Evolutionary conservation across 2,888 invertebrate species (phyloP).

Genomic region (Eupithecia vulgata): DNA sequence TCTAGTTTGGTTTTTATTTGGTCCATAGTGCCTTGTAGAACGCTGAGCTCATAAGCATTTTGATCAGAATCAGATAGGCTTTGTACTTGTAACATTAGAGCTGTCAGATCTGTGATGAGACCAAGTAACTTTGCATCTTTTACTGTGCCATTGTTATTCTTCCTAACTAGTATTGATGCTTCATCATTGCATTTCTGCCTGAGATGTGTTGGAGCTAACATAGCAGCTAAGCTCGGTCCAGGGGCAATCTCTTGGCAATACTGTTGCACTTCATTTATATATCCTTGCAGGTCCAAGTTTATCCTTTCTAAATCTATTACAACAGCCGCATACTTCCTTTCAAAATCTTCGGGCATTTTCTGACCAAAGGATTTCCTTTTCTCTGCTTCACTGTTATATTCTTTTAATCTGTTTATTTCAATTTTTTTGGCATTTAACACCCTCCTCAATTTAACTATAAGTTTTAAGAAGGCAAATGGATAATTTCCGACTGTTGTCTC

Average conservation of each 20-base stretch:
- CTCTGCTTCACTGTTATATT: slow-evolving; percentile 96
- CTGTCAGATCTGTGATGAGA: slow-evolving; percentile 94
- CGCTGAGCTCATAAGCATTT: slow-evolving; percentile 95
- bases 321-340: slow-evolving; percentile 93
- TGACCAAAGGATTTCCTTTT: slow-evolving; percentile 92
- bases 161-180: slow-evolving; percentile 91
- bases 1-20: slow-evolving; percentile 92
- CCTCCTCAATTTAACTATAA: slow-evolving; percentile 94
- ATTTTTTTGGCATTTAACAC: slow-evolving; percentile 92
- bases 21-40: slow-evolving; percentile 95
- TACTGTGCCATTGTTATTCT: slow-evolving; percentile 86
- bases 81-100: slow-evolving; percentile 94
- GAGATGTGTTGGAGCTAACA: slow-evolving; percentile 94
- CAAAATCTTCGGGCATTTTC: slow-evolving; percentile 93
- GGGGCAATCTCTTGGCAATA: slow-evolving; percentile 94
- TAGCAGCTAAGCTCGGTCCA: slow-evolving; percentile 92
- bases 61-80: slow-evolving; percentile 90
- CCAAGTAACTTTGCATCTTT: slow-evolving; percentile 87
- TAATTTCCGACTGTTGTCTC: slow-evolving; percentile 89
- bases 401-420: slow-evolving; percentile 91
- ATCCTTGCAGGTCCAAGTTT: slow-evolving; percentile 94
- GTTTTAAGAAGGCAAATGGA: slow-evolving; percentile 92
- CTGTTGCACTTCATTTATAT: slow-evolving; percentile 92
- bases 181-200: slow-evolving; percentile 94
- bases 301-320: slow-evolving; percentile 95